Conservation (phyloP, 2,113 vertebrate species). For the Ariopsis seemanni region DNA sequence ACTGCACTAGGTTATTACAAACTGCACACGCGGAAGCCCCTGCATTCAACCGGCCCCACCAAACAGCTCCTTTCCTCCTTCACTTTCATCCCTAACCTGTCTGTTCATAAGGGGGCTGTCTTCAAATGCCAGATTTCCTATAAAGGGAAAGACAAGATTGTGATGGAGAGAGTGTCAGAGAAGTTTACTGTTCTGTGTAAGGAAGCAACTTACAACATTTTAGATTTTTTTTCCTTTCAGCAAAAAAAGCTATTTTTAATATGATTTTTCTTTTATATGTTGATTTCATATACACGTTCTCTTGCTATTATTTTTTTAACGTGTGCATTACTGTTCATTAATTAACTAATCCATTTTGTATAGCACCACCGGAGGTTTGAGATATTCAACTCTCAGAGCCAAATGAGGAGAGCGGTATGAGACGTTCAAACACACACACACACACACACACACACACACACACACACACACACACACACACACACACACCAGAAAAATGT, state of each 20-base stretch:
- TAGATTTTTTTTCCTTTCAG: neutral
- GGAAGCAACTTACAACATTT: constrained; percentile 14
- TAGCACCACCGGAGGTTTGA: constrained; percentile 73
- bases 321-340: neutral
- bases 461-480: neutral
- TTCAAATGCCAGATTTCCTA: constrained; percentile 78
- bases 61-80: constrained; percentile 72
- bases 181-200: constrained; percentile 74
- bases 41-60: constrained; percentile 52
- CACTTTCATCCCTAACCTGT: constrained; percentile 74
- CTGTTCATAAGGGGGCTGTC: constrained; percentile 70
- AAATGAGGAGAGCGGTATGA: constrained; percentile 63
- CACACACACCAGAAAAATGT: neutral
- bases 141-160: constrained; percentile 73
- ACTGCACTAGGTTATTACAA: constrained; percentile 71
- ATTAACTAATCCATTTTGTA: constrained; percentile 14
- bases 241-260: neutral
- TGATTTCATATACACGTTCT: neutral
- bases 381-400: constrained; percentile 73
- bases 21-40: constrained; percentile 65
- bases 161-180: constrained; percentile 71
- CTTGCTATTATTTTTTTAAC: neutral
- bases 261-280: neutral
- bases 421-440: too few relatives aligned
- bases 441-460: neutral